Conservation (phyloP, 1,140 invertebrate genomes). For the Brachionus sp. region DNA sequence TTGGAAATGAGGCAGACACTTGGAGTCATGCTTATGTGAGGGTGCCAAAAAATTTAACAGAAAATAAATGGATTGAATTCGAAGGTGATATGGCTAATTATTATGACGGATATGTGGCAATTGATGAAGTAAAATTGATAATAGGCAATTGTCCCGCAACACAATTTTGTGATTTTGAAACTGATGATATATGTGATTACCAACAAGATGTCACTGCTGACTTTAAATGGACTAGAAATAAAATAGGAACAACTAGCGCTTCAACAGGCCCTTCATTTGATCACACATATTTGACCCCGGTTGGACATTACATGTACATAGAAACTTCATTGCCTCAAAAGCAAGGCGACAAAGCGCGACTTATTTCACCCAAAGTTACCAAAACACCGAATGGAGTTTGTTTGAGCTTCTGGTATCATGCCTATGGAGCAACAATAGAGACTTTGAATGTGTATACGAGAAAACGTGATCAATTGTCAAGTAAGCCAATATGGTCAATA, state of each 20-base stretch:
- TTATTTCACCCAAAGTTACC: constrained; percentile 46
- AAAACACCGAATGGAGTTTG: constrained; percentile 17
- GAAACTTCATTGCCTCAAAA: constrained; percentile 33
- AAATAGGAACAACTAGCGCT: constrained; percentile 64
- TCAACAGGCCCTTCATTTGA: constrained; percentile 67
- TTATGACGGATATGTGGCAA: constrained; percentile 37
- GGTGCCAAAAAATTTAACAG: neutral
- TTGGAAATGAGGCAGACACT: neutral
- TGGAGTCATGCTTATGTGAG: constrained; percentile 43
- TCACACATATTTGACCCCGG: constrained; percentile 38
- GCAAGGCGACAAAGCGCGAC: constrained; percentile 48
- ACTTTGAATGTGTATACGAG: constrained; percentile 53
- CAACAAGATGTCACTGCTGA: constrained; percentile 69
- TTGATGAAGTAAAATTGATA: constrained; percentile 39
- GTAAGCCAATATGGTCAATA: constrained; percentile 49
- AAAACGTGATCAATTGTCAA: constrained; percentile 49
- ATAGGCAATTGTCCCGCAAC: constrained; percentile 43
- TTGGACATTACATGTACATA: constrained; percentile 45
- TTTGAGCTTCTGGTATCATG: constrained; percentile 51
- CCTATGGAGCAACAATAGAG: constrained; percentile 50
- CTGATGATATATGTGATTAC: constrained; percentile 68
- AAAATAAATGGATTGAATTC: constrained; percentile 12
- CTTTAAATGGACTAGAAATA: constrained; percentile 71
- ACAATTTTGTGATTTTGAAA: constrained; percentile 69
- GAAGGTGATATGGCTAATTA: constrained; percentile 25